Percentiles rank a stretch among this genome's conserved stretches.
phyloP scores from a whole-genome alignment of 2,888 invertebrate genomes.

The Thecophora atra region DNA sequence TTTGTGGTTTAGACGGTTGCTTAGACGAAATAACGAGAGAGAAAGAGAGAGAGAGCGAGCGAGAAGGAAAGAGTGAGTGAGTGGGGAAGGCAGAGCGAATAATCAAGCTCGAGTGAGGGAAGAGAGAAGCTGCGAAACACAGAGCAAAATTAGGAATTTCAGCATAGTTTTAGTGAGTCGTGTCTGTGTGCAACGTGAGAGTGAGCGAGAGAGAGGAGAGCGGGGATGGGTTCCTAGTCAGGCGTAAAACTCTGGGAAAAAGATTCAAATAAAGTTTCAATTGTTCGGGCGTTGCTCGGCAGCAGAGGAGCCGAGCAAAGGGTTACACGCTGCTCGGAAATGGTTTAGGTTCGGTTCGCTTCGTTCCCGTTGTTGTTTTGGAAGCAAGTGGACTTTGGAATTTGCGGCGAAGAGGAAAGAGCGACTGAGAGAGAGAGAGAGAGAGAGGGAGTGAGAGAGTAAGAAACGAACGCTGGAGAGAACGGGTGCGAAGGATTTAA shows the following conservation, averaged over 20 bases:
- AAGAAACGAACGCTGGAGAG: neutral
- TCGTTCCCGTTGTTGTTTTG: neutral
- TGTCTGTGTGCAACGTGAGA: neutral
- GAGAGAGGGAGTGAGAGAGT: neutral
- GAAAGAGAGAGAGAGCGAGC: conserved; percentile 26
- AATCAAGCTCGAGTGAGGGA: neutral
- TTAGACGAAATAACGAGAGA: conserved; percentile 36
- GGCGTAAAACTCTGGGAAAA: neutral
- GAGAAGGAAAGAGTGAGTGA: neutral
- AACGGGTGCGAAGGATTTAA: neutral
- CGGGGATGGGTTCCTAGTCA: no score
- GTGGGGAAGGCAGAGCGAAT: neutral
- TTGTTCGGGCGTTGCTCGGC: conserved; percentile 1
- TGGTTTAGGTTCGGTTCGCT: neutral
- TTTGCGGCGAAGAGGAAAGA: no score
- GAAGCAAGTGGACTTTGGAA: neutral
- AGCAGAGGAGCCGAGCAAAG: neutral
- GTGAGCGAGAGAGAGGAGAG: neutral
- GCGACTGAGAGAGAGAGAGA: neutral
- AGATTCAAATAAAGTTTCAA: conserved; percentile 24
- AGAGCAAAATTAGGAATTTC: neutral
- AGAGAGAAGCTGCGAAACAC: neutral
- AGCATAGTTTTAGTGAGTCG: neutral
- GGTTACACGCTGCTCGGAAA: neutral
- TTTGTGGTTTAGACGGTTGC: conserved; percentile 46